Evolutionary conservation across 2,888 invertebrate species (phyloP), one percentile per base, ranked within the genome.

Genomic region (Odontomyia ornata): DNA sequence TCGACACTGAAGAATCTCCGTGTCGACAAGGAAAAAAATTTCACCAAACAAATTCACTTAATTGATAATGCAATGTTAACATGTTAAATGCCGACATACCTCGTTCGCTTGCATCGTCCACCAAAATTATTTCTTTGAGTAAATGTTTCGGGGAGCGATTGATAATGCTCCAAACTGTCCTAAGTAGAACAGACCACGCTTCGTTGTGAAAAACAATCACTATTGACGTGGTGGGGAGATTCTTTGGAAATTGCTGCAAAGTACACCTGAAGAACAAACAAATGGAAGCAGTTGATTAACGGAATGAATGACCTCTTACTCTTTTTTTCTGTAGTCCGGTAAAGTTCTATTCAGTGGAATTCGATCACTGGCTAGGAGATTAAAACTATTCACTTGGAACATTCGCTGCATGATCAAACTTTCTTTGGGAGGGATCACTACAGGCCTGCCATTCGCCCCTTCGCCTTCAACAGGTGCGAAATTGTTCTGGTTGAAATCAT

Each of bases 121-220:
- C 95, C 21, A 97, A 88, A 81, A 97, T 91, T 80, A 97, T 93
- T 87, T 97, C 96, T 81, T 91, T 88, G 13, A 99, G 86, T 57
- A 98, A 87, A 78, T 89, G 84, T 15, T 86, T 85, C 0, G 98
- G 97, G 1, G 98, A 96, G 80, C 98, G 89, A 84, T 93, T 91
- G 77, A 99, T 93, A 57, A 97, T 96, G 82, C 97, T 98, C 89
- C 96, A 95, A 28, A 99, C 93, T 0, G 98, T 99, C 76, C 99
- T 89, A 82, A 99, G 88, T 13, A 99, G 89, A 0, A 99, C 98
- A 1, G 98, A 98, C 97, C 97, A 99, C 0, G 99, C 99, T 88
- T 99, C 99, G 85, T 99, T 99, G 85, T 99, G 99, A 85, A 99
- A 99, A 0, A 99, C 98, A 80, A 99, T 97, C 73, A 99, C 93